Evolutionary conservation across 2,797 vertebrate genomes (phyloP), one percentile per base, ranked within the genome.

Genomic region (Pipistrellus pipistrellus): DNA sequence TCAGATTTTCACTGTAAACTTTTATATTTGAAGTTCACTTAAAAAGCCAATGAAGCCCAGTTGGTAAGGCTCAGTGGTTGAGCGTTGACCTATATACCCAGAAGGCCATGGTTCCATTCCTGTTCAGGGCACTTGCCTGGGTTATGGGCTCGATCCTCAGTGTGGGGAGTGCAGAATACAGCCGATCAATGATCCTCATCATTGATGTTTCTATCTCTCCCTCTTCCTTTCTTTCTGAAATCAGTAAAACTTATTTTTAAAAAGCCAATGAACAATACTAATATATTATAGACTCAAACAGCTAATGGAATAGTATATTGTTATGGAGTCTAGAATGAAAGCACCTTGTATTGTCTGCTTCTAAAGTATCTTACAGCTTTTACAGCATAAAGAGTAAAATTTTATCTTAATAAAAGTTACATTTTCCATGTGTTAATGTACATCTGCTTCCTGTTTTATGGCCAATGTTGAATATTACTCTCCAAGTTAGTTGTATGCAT

Each of bases 21-120:
- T 97, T 97, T 90, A 71, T 95, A 91, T 88, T 95, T 73, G 76
- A 95, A 85, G 86, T 93, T 94, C 80, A 90, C 95, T 90, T 84
- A 93, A 75, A 94, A 95, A 95, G 92, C n/a, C 89, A 95, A 2
- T 62, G 88, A 98, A 77, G 59, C 59, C 59, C 27, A 27, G 12
- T 62, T 62, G 59, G 59, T 62, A 27, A 30, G 25, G 59, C 59
- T 57, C 55, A 57, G 25, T 62, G 59, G 12, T 62, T 62, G 59
- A 30, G 12, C 27, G 30, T 30, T 62, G 27, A 62, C 59, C 59
- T 62, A 7, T 30, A 14, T 30, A 30, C 59, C 27, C 59, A 30
- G 59, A 62, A 62, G 27, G 59, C 13, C 59, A 62, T 62, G 27
- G 27, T 30, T 62, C 27, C 59, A 30, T 62, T 62, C 27, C 59